These are phyloP conservation scores for Teleiodes luculella DNA, from an alignment of 2,888 invertebrate genomes.

Conservation along the genomic window DNA sequence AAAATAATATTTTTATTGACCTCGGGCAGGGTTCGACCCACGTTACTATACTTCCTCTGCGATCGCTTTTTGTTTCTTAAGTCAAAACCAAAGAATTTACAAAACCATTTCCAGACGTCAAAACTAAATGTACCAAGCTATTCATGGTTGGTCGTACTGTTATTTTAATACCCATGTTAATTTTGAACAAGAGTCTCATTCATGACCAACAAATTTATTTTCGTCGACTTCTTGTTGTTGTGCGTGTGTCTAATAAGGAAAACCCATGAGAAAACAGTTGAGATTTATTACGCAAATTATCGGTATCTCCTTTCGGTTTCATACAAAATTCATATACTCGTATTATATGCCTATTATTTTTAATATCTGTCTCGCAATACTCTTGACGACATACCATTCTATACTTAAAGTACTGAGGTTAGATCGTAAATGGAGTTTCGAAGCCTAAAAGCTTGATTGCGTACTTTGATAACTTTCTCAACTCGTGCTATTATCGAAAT, in stretches of 20 bases:
- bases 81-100: no score
- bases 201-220: slow-evolving; percentile 48
- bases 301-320: slow-evolving; percentile 34
- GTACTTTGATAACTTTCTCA: slow-evolving; percentile 30
- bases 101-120: no score
- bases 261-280: slow-evolving; percentile 38
- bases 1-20: no score
- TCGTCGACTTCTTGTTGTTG: slow-evolving; percentile 29
- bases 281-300: slow-evolving; percentile 49
- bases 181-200: slow-evolving; percentile 36
- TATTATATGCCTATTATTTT: slow-evolving; percentile 24
- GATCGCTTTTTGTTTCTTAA: no score
- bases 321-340: slow-evolving; percentile 23
- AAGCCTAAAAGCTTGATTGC: slow-evolving; percentile 43
- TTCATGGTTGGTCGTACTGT: no score
- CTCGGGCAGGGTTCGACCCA: no score
- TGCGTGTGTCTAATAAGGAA: slow-evolving; percentile 45
- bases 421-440: slow-evolving; percentile 39
- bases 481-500: no score
- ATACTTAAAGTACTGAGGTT: slow-evolving; percentile 35
- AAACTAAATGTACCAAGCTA: no score
- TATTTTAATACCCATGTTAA: slow-evolving; percentile 32
- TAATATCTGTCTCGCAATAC: slow-evolving; percentile 23
- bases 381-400: slow-evolving; percentile 29
- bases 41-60: no score